Base-by-base conservation (phyloP, 2,113 vertebrate genomes). In the Panthera tigris region DNA sequence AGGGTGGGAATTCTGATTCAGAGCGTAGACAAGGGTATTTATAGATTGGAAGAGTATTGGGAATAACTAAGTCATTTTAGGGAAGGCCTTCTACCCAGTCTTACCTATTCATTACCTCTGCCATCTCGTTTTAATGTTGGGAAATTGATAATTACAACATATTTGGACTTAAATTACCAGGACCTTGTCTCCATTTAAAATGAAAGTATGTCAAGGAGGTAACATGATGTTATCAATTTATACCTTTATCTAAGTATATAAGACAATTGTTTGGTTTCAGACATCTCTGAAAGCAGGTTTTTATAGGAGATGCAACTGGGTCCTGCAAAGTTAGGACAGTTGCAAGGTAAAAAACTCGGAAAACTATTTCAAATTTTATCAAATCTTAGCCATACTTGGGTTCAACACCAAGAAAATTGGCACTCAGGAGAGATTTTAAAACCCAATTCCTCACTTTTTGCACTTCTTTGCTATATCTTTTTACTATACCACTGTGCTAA, bases 231-330 rank as follows among this genome's bases (percentile, higher is more conserved):
- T 89, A 57, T 29, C 61, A 41, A 27, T 86, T 89, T 78, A 31
- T 15, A 48, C 65, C 52, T 95, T 87, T 74, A 36, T 48, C 50
- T 87, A 92, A 92, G 41, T 48, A 63, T 76, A 18, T 78, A 19
- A 65, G 48, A 61, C 39, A 91, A 45, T 66, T 86, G n/a, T 82
- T 94, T 89, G 10, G 4, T 86, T 85, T 92, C 18, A 23, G 31
- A 92, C 14, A 91, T 84, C 39, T 83, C 33, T 92, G 66, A 90
- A 95, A 82, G 45, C 45, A 79, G 29, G 7, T 79, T 96, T 95
- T 94, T 50, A 71, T 48, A 91, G 57, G 45, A 36, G 39, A 61
- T 2, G 8, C 3, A 31, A 71, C 57, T 18, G 18, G 21, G 25
- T 65, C 25, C 65, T 89, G 8, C 48, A 73, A 52, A 31, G 29